A percentile compares a stretch with the other conserved stretches of the same genome.
phyloP scores from a whole-genome alignment of 2,113 vertebrate genomes.

The Caranx melampygus region DNA sequence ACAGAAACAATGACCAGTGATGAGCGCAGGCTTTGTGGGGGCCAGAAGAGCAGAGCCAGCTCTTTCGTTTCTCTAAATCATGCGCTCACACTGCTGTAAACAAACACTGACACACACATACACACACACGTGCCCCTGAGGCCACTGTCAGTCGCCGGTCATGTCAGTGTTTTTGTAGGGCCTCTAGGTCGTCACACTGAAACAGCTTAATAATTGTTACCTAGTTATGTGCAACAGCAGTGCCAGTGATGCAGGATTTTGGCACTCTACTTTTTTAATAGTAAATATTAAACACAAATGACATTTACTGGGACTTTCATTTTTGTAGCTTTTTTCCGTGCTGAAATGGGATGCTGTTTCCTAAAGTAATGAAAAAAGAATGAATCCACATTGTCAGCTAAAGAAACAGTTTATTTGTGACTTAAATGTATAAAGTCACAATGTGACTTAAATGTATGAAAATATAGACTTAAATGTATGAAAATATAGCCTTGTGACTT shows the following conservation, averaged over 20 bases:
- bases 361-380: too few relatives aligned
- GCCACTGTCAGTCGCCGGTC: constrained; percentile 32
- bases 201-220: not conserved
- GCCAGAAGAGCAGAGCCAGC: constrained; percentile 67
- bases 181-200: not conserved
- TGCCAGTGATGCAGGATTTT: not conserved
- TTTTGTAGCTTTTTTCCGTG: not conserved
- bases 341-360: not conserved
- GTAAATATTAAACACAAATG: not conserved
- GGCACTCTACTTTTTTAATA: not conserved
- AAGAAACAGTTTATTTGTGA: too few relatives aligned
- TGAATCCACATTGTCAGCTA: too few relatives aligned
- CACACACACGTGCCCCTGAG: not conserved
- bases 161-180: constrained; percentile 34
- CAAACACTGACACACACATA: constrained; percentile 32
- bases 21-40: constrained; percentile 68
- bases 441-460: too few relatives aligned
- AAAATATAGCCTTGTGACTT: too few relatives aligned
- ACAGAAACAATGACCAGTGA: constrained; percentile 62
- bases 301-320: too few relatives aligned
- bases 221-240: not conserved
- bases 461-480: too few relatives aligned
- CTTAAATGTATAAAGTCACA: too few relatives aligned
- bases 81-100: constrained; percentile 49
- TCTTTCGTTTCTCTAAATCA: constrained; percentile 57